Conservation (phyloP, 2,113 vertebrate species). For the Tretioscincus oriximinensis region DNA sequence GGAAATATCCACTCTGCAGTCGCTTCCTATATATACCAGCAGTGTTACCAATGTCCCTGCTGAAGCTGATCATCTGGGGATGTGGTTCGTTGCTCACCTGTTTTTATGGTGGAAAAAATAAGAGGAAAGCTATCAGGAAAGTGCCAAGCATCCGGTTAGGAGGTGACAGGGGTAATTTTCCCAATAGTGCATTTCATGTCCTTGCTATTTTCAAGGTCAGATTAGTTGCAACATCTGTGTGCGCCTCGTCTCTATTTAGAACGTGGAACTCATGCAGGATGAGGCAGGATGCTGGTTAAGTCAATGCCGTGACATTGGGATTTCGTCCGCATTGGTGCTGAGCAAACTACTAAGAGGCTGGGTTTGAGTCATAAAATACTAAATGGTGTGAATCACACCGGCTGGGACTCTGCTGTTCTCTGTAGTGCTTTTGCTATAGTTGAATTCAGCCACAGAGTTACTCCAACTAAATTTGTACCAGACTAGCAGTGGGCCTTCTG, state of each 20-base stretch:
- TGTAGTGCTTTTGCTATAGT: background rate
- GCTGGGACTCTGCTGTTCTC: constrained; percentile 1
- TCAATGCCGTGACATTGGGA: background rate
- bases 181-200: background rate
- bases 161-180: background rate
- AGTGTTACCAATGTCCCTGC: background rate
- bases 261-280: background rate
- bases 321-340: background rate
- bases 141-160: background rate
- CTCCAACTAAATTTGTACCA: background rate
- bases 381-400: constrained; percentile 1
- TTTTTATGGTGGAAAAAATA: background rate
- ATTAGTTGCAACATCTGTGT: background rate
- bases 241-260: background rate
- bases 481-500: background rate
- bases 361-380: constrained; percentile 3
- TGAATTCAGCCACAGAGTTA: background rate
- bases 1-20: background rate
- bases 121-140: background rate
- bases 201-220: background rate
- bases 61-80: background rate
- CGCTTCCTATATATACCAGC: background rate
- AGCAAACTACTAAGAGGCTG: background rate
- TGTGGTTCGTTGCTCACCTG: background rate
- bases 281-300: background rate